Evolutionary conservation across 2,888 invertebrate genomes (phyloP).

Genomic region (Cosmorhoe ocellata): DNA sequence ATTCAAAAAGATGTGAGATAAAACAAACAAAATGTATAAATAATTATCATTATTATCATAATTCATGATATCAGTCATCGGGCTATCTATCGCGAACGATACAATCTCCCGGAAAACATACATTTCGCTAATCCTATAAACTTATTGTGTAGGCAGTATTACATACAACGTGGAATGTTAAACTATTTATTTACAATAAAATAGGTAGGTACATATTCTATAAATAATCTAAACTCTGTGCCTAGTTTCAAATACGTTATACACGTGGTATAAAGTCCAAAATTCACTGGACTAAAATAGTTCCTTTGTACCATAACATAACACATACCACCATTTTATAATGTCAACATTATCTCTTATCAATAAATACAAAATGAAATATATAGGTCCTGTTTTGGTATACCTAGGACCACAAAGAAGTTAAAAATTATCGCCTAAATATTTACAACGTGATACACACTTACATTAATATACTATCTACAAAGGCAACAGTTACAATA

Average conservation of each 20-base stretch:
- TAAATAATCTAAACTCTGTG: constrained; percentile 12
- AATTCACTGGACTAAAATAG: constrained; percentile 17
- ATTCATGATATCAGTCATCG: constrained; percentile 36
- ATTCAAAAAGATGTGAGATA: constrained; percentile 11
- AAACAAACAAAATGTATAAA: constrained; percentile 31
- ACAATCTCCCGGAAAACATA: constrained; percentile 35
- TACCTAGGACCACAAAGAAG: constrained; percentile 8
- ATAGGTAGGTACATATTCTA: not conserved
- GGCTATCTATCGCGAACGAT: constrained; percentile 29
- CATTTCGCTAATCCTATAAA: constrained; percentile 22
- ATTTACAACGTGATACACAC: constrained; percentile 12
- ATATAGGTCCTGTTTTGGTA: not conserved
- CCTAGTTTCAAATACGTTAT: constrained; percentile 10
- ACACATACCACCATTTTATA: constrained; percentile 4
- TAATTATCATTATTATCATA: constrained; percentile 30
- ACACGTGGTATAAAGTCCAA: constrained; percentile 10
- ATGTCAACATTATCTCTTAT: constrained; percentile 8
- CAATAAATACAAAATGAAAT: constrained; percentile 8
- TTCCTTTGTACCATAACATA: constrained; percentile 18
- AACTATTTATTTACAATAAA: constrained; percentile 19
- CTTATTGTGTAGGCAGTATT: constrained; percentile 18
- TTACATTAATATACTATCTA: constrained; percentile 46
- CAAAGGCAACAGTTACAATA: constrained; percentile 74
- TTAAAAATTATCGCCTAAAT: constrained; percentile 6
- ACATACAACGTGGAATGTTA: constrained; percentile 21